Conservation (phyloP, 2,113 vertebrate genomes). For the Bombycilla garrulus region DNA sequence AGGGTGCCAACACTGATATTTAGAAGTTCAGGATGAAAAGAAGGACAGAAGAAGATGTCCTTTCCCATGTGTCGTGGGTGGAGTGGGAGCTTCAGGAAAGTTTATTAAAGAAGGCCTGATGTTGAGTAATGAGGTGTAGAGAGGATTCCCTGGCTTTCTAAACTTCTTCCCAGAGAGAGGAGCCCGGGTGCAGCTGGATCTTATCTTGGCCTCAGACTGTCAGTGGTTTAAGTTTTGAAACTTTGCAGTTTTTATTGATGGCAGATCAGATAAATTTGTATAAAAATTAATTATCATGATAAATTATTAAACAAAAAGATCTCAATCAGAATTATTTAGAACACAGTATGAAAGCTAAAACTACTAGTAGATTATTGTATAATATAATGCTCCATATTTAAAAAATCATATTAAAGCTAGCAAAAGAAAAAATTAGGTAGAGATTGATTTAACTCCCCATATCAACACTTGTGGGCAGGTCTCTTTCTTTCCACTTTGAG, state of each 20-base stretch:
- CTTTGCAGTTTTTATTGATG: neutral
- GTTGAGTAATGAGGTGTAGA: neutral
- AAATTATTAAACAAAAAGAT: neutral
- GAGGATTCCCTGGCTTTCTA: neutral
- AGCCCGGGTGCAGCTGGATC: neutral
- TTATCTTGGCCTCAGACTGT: neutral
- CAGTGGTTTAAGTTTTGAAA: neutral
- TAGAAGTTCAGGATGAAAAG: neutral
- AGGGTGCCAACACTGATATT: neutral
- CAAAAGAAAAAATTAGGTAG: neutral
- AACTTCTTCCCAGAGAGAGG: neutral
- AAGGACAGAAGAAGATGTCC: fast-evolving
- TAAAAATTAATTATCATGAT: neutral
- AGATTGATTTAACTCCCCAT: neutral
- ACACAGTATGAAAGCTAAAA: neutral
- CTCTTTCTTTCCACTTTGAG: neutral
- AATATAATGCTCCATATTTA: neutral
- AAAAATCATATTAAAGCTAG: neutral
- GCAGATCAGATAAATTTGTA: neutral
- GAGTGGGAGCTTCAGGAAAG: neutral
- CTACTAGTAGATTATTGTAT: no score
- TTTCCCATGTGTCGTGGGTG: neutral
- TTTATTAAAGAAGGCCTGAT: neutral
- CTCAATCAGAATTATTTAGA: neutral
- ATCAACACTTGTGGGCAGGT: neutral